These are phyloP conservation scores for Drosophila albomicans DNA, from an alignment of 1,140 invertebrate genomes.

Conservation along the genomic window DNA sequence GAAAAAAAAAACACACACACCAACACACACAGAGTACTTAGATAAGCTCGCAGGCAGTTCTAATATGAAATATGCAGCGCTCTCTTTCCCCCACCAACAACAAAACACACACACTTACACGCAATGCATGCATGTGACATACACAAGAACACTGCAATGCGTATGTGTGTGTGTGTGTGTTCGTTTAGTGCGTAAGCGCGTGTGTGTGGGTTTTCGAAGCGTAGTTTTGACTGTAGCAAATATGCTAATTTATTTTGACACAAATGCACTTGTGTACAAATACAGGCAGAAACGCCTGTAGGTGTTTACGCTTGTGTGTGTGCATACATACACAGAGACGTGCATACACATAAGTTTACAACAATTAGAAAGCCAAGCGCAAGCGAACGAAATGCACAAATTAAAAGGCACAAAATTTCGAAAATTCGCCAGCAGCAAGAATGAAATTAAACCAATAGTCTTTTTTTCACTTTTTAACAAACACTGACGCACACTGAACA, in stretches of 20 bases:
- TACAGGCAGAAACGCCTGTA: slow-evolving; percentile 22
- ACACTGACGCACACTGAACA: slow-evolving; percentile 23
- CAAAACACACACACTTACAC: slow-evolving; percentile 4
- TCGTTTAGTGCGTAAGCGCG: slow-evolving; percentile 31
- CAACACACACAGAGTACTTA: slow-evolving; percentile 35
- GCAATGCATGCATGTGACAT: slow-evolving; percentile 18
- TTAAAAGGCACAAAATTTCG: slow-evolving; percentile 26
- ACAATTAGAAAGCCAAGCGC: slow-evolving; percentile 47
- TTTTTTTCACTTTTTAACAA: slow-evolving; percentile 24
- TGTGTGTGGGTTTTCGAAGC: slow-evolving; percentile 44
- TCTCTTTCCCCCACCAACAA: slow-evolving; percentile 7
- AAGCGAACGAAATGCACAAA: slow-evolving; percentile 41
- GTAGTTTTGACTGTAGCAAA: slow-evolving; percentile 56
- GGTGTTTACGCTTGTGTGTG: slow-evolving; percentile 36
- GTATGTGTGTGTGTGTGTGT: slow-evolving; percentile 1
- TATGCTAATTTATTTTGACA: slow-evolving; percentile 68
- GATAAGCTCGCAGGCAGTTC: slow-evolving; percentile 51
- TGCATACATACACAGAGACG: slow-evolving; percentile 19
- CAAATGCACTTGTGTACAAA: slow-evolving; percentile 48
- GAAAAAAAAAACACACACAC: slow-evolving; percentile 32
- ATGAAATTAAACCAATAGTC: slow-evolving; percentile 72
- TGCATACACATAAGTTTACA: slow-evolving; percentile 28
- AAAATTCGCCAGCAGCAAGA: slow-evolving; percentile 53
- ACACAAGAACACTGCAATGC: slow-evolving; percentile 8
- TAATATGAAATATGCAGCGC: slow-evolving; percentile 54